Base-by-base conservation (phyloP, 2,113 vertebrate genomes). In the Crocuta crocuta region DNA sequence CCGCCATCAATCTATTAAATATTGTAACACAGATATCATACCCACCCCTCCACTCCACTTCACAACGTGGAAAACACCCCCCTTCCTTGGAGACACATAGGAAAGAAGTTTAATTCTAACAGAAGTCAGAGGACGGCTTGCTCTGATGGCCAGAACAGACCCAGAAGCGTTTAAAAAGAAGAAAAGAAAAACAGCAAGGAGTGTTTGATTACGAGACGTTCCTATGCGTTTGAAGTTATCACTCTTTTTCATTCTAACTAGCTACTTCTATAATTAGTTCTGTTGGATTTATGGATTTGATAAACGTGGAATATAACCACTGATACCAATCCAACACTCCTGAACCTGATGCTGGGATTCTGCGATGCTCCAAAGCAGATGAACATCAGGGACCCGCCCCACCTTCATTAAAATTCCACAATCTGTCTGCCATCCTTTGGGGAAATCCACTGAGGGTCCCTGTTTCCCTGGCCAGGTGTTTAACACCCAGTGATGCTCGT, bases 391-490 rank as follows among this genome's bases (percentile, higher is more conserved):
- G 85, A 96, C 50, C 65, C 74, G 61, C 79, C 83, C 91, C 71
- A 3, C 26, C 97, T 94, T 98, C 97, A 98, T 98, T 97, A 97
- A 96, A 97, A 98, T 91, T 91, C 95, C 1, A 23, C 97, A 98
- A 98, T 98, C 98, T 98, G 98, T 97, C 94, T 97, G 82, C 88
- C 93, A 87, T 97, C 97, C 98, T 98, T 95, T 93, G 89, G 96
- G 98, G 76, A 97, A 98, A 98, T 90, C 70, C 97, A 92, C 61
- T 50, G 97, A 98, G 96, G 83, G 35, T 65, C 80, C 89, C 97
- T 85, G 39, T 65, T 97, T 96, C 96, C 98, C 91, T 96, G 84
- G 97, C 96, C 98, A 99, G 98, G 98, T 98, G 98, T 98, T 98
- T 97, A 97, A 96, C 98, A 98, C 98, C 97, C 98, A 97, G 43